These are phyloP conservation scores for Tanytarsus gracilentus DNA, from an alignment of 2,888 invertebrate species.

Conservation along the genomic window DNA sequence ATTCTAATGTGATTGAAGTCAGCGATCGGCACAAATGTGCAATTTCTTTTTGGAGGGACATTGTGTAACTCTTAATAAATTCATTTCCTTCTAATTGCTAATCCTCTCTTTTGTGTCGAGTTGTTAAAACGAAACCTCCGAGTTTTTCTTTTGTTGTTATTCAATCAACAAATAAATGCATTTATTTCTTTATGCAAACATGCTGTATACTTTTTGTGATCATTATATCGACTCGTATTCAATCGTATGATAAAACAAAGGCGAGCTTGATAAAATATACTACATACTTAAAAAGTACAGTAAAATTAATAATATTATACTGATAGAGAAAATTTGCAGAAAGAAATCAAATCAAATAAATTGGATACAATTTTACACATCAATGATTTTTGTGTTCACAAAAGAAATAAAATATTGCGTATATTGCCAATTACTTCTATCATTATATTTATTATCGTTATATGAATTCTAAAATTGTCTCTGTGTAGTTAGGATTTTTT, in stretches of 20 bases:
- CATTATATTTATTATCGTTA: conserved; percentile 22
- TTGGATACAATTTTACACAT: conserved; percentile 29
- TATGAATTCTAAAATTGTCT: too few relatives aligned
- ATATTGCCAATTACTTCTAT: conserved; percentile 26
- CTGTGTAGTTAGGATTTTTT: too few relatives aligned
- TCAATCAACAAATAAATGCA: too few relatives aligned
- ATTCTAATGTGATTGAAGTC: too few relatives aligned
- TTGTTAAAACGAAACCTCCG: background rate
- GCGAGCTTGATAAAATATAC: too few relatives aligned
- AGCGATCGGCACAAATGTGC: conserved; percentile 16
- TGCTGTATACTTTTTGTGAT: too few relatives aligned
- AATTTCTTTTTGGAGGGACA: background rate
- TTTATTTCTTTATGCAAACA: too few relatives aligned
- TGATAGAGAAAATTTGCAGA: background rate
- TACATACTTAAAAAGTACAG: background rate
- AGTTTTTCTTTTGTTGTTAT: background rate
- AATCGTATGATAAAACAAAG: too few relatives aligned
- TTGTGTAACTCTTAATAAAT: background rate
- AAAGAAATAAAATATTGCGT: conserved; percentile 24
- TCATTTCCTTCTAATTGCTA: conserved; percentile 12
- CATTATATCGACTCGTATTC: too few relatives aligned
- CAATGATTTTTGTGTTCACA: conserved; percentile 25
- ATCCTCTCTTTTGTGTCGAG: background rate
- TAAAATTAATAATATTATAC: background rate
- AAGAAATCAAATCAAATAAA: conserved; percentile 21